Percentiles rank a stretch among this genome's conserved stretches.
Conservation (phyloP, 2,113 vertebrate genomes). For the Nothocercus nigrocapillus region DNA sequence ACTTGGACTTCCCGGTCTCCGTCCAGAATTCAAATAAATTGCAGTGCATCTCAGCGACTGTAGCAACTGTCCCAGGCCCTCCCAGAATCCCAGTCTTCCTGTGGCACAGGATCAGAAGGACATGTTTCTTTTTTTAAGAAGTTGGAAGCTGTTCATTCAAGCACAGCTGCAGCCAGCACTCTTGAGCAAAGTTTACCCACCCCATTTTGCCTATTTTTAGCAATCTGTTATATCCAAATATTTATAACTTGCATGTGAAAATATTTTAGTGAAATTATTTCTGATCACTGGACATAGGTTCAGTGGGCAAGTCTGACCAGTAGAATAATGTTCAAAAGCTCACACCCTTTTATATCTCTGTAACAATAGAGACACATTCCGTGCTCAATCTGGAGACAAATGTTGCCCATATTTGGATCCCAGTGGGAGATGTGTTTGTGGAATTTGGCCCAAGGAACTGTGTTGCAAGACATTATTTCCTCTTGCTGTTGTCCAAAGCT, state of each 20-base stretch:
- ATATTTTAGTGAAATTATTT: background rate
- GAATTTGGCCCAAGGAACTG: conserved; percentile 35
- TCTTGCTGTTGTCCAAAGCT: background rate
- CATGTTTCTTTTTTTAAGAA: background rate
- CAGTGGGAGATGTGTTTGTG: conserved; percentile 32
- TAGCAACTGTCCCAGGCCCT: background rate
- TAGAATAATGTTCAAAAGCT: conserved; percentile 39
- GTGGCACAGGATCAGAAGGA: background rate
- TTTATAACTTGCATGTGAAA: background rate
- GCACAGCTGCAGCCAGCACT: background rate
- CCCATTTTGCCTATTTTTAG: background rate
- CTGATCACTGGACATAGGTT: background rate
- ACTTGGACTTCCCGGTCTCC: conserved; percentile 40
- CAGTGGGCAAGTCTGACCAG: conserved; percentile 13
- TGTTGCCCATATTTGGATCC: conserved; percentile 51
- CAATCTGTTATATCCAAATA: background rate
- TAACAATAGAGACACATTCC: conserved; percentile 52
- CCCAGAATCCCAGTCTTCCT: background rate
- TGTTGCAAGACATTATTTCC: conserved; percentile 17
- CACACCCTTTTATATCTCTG: conserved; percentile 45
- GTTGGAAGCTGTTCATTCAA: conserved; percentile 30
- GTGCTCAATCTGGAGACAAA: conserved; percentile 63
- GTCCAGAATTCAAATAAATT: conserved; percentile 41
- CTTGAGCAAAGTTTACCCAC: background rate
- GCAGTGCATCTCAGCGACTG: background rate